Percentiles rank a stretch among this genome's conserved stretches.
phyloP scores from a whole-genome alignment of 2,113 vertebrate genomes.

The Thunnus thynnus region DNA sequence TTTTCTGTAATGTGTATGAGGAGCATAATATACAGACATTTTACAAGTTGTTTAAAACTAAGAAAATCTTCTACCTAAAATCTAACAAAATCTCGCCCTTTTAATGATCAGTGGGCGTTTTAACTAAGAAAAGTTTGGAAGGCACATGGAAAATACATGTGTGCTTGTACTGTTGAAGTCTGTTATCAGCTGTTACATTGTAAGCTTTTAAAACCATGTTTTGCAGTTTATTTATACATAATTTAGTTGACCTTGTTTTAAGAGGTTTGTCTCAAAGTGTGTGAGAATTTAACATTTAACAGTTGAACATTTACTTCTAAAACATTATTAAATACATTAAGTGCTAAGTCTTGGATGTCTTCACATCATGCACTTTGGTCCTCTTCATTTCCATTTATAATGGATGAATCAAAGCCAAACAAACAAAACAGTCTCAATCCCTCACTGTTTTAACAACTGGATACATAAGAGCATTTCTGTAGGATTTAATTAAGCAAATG shows the following conservation, averaged over 20 bases:
- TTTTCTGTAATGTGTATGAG: too few relatives aligned
- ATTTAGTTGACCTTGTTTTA: background rate
- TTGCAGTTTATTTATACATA: background rate
- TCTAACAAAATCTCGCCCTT: too few relatives aligned
- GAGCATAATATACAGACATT: too few relatives aligned
- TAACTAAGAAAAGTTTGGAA: too few relatives aligned
- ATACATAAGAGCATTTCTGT: background rate
- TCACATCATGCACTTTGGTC: background rate
- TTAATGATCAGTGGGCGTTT: too few relatives aligned
- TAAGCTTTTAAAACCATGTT: too few relatives aligned
- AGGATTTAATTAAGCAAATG: conserved; percentile 44
- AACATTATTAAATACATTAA: too few relatives aligned
- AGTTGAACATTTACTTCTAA: background rate
- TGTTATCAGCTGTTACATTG: too few relatives aligned
- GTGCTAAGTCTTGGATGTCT: background rate
- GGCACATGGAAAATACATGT: too few relatives aligned
- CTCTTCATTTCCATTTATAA: conserved; percentile 27
- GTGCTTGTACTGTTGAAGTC: too few relatives aligned
- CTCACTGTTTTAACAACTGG: background rate
- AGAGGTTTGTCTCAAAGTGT: background rate
- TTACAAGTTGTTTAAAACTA: too few relatives aligned
- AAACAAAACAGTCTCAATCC: conserved; percentile 6
- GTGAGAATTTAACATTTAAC: background rate
- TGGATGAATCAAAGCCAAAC: conserved; percentile 26
- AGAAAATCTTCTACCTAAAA: too few relatives aligned